A percentile compares a stretch with the other conserved stretches of the same genome.
phyloP scores from a whole-genome alignment of 2,113 vertebrate genomes.

The Cercocebus atys region DNA sequence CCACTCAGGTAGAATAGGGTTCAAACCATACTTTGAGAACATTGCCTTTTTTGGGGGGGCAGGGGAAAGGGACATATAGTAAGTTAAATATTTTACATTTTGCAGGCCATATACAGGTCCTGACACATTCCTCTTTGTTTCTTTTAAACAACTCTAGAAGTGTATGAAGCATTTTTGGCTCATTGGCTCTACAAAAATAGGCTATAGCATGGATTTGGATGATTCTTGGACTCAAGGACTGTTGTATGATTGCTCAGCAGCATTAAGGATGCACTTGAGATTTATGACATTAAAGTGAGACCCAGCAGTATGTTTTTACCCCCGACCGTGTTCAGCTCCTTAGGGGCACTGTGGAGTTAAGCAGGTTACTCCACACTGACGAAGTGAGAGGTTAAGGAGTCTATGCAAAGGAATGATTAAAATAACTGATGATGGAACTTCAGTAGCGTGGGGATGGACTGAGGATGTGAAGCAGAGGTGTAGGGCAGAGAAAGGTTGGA shows the following conservation, averaged over 20 bases:
- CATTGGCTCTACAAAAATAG: background rate
- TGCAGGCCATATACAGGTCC: background rate
- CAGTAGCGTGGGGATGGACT: background rate
- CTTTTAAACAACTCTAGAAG: background rate
- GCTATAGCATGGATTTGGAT: background rate
- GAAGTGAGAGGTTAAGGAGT: background rate
- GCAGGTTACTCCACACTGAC: background rate
- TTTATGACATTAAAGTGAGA: background rate
- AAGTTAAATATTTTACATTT: constrained; percentile 15
- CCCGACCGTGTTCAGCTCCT: background rate
- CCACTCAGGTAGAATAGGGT: background rate
- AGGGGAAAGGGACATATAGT: background rate
- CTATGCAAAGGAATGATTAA: background rate
- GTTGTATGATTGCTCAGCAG: background rate
- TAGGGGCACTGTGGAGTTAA: background rate
- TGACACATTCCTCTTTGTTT: background rate
- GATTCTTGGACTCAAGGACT: background rate
- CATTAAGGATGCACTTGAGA: background rate
- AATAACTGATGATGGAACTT: background rate
- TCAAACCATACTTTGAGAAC: background rate
- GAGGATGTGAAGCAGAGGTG: background rate
- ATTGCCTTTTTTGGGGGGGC: background rate
- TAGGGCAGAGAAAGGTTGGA: background rate
- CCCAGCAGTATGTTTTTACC: background rate
- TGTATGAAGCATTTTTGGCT: background rate